Conservation (phyloP, 2,113 vertebrate species). For the Anser brachyrhynchus region DNA sequence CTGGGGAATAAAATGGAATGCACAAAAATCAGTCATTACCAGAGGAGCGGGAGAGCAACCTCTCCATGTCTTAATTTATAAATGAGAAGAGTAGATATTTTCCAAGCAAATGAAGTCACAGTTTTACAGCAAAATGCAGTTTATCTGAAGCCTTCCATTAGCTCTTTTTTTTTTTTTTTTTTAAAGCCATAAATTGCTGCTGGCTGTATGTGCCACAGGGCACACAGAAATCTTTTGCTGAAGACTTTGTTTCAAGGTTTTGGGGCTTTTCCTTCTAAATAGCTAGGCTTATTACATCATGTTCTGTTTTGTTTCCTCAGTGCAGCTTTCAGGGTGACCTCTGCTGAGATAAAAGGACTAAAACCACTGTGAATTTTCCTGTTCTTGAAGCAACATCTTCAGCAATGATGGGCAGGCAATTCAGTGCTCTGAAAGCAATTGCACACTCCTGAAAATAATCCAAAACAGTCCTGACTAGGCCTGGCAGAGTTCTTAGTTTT, state of each 20-base stretch:
- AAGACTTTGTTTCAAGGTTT: slow-evolving; percentile 25
- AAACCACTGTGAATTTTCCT: slow-evolving; percentile 15
- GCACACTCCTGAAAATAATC: neutral
- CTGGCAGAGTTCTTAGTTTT: neutral
- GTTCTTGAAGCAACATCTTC: slow-evolving; percentile 1
- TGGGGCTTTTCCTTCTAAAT: neutral
- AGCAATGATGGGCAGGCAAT: neutral
- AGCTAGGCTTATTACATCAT: neutral
- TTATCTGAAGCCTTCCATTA: neutral
- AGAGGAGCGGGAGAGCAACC: neutral
- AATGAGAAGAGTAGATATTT: neutral
- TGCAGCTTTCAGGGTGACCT: slow-evolving; percentile 43
- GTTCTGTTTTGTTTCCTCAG: slow-evolving; percentile 10
- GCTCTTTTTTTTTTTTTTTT: neutral
- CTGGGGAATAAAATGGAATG: neutral
- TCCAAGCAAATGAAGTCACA: neutral
- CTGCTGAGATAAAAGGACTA: slow-evolving; percentile 36
- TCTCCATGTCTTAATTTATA: neutral
- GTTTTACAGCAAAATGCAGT: neutral
- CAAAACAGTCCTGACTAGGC: neutral
- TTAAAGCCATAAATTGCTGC: neutral
- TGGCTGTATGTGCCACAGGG: neutral
- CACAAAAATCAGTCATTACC: neutral
- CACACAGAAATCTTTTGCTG: neutral
- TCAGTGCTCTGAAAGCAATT: neutral